phyloP scores from a whole-genome alignment of 2,888 invertebrate genomes.

The Galerucella pusilla region DNA sequence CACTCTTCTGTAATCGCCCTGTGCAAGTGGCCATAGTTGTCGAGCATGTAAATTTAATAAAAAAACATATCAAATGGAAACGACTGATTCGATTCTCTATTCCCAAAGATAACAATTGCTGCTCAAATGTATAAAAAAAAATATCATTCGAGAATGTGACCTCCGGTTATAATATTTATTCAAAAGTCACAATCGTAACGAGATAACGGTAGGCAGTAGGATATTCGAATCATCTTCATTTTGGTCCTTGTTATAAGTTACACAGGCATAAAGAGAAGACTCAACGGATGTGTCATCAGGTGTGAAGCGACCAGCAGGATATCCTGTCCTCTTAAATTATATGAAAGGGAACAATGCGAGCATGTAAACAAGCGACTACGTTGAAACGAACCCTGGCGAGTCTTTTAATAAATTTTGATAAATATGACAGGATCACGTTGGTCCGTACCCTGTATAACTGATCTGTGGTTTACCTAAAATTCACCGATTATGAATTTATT shows the following conservation, averaged over 20 bases:
- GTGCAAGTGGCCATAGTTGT: no score
- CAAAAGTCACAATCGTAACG: conserved; percentile 16
- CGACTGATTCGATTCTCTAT: not conserved
- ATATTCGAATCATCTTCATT: conserved; percentile 11
- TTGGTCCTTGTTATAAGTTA: conserved; percentile 11
- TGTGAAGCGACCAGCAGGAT: conserved; percentile 36
- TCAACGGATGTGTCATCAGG: conserved; percentile 34
- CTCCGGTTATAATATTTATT: not conserved
- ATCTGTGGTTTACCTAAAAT: no score
- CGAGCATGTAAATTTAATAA: no score
- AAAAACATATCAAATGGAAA: no score
- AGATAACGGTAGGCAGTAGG: conserved; percentile 4
- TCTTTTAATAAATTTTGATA: conserved; percentile 33
- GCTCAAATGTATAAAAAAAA: not conserved
- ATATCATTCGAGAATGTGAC: not conserved
- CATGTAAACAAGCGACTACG: conserved; percentile 33
- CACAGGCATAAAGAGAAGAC: not conserved
- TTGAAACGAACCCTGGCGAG: conserved; percentile 34
- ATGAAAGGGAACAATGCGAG: conserved; percentile 38
- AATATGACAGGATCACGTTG: conserved; percentile 30
- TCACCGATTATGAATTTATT: no score
- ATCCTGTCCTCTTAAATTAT: conserved; percentile 39
- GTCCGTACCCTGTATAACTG: not conserved
- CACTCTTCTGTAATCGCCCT: no score
- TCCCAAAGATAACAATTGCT: not conserved